These are phyloP conservation scores for Sinohyriopsis cumingii DNA, from an alignment of 2,888 invertebrate genomes.

Conservation along the genomic window DNA sequence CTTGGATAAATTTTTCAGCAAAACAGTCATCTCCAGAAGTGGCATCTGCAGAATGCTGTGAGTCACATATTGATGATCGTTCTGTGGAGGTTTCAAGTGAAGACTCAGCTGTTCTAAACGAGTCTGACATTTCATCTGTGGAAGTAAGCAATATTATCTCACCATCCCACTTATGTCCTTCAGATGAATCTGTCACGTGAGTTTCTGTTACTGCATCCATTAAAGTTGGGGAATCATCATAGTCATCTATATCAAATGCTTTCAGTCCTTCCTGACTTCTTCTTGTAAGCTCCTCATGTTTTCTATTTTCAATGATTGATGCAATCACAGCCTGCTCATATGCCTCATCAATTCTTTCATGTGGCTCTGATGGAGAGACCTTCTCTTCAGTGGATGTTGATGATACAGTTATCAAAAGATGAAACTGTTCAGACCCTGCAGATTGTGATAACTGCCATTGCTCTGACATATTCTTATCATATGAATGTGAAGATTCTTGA, in stretches of 20 bases:
- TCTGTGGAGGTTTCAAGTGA: conserved; percentile 29
- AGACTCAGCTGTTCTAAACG: conserved; percentile 34
- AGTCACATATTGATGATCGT: conserved; percentile 11
- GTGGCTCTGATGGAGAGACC: conserved; percentile 51
- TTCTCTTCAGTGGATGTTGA: not conserved
- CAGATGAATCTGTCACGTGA: conserved; percentile 1
- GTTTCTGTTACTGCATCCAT: conserved; percentile 5
- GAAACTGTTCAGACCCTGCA: conserved; percentile 6
- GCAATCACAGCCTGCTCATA: conserved; percentile 65
- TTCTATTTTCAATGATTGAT: conserved; percentile 57
- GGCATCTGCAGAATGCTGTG: conserved; percentile 14
- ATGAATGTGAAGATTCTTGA: conserved; percentile 17
- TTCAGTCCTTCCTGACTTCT: conserved; percentile 28
- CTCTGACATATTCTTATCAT: conserved; percentile 36
- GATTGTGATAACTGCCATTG: conserved; percentile 27
- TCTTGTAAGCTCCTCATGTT: conserved; percentile 46
- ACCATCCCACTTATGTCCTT: not conserved
- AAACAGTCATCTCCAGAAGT: conserved; percentile 23
- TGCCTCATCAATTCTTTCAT: conserved; percentile 61
- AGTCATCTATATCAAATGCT: conserved; percentile 20
- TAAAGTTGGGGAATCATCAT: conserved; percentile 4
- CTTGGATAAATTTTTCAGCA: conserved; percentile 18
- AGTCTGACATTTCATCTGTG: conserved; percentile 22
- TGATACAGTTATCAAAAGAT: not conserved
- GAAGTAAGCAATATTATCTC: not conserved